Percentiles rank a stretch among this genome's conserved stretches.
These are phyloP conservation scores for Amphiprion percula DNA, from an alignment of 2,113 vertebrate genomes.

Conservation along the genomic window DNA sequence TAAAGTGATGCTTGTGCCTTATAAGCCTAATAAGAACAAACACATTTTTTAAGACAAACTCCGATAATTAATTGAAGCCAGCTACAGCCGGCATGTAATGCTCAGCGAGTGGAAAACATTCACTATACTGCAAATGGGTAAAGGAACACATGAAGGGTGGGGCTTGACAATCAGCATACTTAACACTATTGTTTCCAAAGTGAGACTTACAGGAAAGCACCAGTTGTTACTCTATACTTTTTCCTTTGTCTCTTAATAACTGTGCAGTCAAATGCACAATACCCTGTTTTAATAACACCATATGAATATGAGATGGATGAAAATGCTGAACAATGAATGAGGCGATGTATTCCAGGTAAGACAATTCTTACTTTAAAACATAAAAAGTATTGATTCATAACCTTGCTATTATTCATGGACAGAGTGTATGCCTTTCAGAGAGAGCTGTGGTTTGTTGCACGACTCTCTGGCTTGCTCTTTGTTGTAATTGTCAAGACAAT, in stretches of 20 bases:
- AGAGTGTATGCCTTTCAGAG: constrained; percentile 73
- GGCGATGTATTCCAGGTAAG: constrained; percentile 79
- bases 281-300: constrained; percentile 47
- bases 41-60: constrained; percentile 61
- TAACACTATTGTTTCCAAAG: constrained; percentile 58
- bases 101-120: constrained; percentile 50
- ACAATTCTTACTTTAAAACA: constrained; percentile 70
- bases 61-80: constrained; percentile 73
- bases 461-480: constrained; percentile 42
- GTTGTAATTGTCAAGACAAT: constrained; percentile 65
- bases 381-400: constrained; percentile 79
- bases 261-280: constrained; percentile 36
- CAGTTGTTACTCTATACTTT: constrained; percentile 29
- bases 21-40: constrained; percentile 35
- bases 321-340: constrained; percentile 72
- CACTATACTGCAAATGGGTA: constrained; percentile 44
- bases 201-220: constrained; percentile 17
- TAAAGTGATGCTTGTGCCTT: not conserved
- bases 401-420: constrained; percentile 79
- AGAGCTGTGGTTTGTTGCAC: constrained; percentile 70
- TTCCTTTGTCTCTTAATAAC: constrained; percentile 56
- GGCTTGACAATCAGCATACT: constrained; percentile 36
- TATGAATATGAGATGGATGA: constrained; percentile 37
- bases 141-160: constrained; percentile 12
- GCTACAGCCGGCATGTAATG: constrained; percentile 54